Evolutionary conservation across 2,113 vertebrate species (phyloP).

Genomic region (Albula goreensis): DNA sequence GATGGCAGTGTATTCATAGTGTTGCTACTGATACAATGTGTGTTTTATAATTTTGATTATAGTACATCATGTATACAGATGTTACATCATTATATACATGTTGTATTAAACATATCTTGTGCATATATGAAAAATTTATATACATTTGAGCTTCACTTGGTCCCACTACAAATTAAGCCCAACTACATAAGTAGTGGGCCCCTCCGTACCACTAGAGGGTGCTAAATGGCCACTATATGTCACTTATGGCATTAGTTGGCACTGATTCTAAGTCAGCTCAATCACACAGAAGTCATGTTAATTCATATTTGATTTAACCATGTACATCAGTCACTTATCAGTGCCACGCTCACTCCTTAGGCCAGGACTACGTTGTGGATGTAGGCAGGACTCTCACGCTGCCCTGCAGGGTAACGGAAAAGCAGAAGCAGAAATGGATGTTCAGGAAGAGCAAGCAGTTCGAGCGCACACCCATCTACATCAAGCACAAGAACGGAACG

Average conservation of each 20-base stretch:
- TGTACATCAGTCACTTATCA: neutral
- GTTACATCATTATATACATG: too few relatives aligned
- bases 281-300: neutral
- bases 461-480: slow-evolving; percentile 41
- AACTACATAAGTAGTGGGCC: too few relatives aligned
- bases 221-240: too few relatives aligned
- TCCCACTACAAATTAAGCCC: too few relatives aligned
- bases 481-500: slow-evolving; percentile 51
- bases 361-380: slow-evolving; percentile 27
- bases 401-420: slow-evolving; percentile 45
- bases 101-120: too few relatives aligned
- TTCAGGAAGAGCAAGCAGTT: slow-evolving; percentile 6
- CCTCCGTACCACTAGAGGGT: too few relatives aligned
- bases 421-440: slow-evolving; percentile 46
- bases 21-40: too few relatives aligned
- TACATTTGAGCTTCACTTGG: too few relatives aligned
- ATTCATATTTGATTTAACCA: neutral
- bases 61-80: too few relatives aligned
- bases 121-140: too few relatives aligned
- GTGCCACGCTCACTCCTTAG: slow-evolving; percentile 32
- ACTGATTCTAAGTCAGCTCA: neutral
- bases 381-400: slow-evolving; percentile 58
- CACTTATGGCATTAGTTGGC: neutral
- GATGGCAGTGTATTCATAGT: too few relatives aligned
- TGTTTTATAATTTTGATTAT: too few relatives aligned